phyloP scores from a whole-genome alignment of 2,888 invertebrate species.

The Nomada ferruginata region DNA sequence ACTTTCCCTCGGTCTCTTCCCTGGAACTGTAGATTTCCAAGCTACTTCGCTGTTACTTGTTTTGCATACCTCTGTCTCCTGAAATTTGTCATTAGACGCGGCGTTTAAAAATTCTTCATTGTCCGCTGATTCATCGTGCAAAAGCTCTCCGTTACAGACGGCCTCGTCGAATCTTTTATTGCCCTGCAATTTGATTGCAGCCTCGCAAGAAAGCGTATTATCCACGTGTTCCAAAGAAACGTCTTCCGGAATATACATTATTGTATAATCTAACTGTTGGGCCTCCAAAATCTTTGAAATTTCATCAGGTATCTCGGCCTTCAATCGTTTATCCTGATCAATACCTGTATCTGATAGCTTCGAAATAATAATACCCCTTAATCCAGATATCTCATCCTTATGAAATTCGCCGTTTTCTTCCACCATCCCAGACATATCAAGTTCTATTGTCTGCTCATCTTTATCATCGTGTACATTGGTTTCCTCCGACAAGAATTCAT shows the following conservation, averaged over 20 bases:
- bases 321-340: conserved; percentile 43
- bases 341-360: conserved; percentile 33
- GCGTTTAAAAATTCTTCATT: conserved; percentile 38
- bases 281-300: conserved; percentile 64
- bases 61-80: background rate
- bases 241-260: conserved; percentile 71
- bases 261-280: conserved; percentile 67
- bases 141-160: conserved; percentile 1
- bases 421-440: conserved; percentile 48
- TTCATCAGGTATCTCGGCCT: conserved; percentile 60
- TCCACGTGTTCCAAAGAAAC: conserved; percentile 42
- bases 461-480: conserved; percentile 1
- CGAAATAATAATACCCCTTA: conserved; percentile 47
- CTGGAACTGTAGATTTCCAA: conserved; percentile 27
- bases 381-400: conserved; percentile 32
- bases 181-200: conserved; percentile 24
- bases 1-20: background rate
- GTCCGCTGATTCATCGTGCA: conserved; percentile 14
- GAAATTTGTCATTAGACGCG: conserved; percentile 11
- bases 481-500: conserved; percentile 26
- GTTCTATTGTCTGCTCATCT: conserved; percentile 35
- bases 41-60: background rate
- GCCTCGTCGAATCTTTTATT: conserved; percentile 6
- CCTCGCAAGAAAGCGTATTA: conserved; percentile 15
- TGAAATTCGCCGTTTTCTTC: conserved; percentile 32